Conservation (phyloP, 2,888 invertebrate species). For the Melanostoma mellinum region DNA sequence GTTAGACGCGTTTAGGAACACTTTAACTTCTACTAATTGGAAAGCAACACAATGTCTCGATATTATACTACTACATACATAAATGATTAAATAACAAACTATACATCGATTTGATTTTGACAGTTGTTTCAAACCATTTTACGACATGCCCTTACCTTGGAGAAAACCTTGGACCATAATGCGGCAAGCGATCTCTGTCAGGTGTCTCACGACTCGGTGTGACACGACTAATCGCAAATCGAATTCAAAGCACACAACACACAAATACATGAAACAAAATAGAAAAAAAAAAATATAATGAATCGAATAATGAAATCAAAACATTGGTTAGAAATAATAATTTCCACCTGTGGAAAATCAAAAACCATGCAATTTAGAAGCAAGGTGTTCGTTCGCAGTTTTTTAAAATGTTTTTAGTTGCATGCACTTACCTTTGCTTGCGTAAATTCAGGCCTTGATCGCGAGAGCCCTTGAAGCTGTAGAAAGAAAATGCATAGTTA, state of each 20-base stretch:
- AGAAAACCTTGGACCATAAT: conserved; percentile 95
- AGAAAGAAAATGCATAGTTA: conserved; percentile 46
- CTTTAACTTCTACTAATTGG: background rate
- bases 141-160: conserved; percentile 82
- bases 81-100: conserved; percentile 31
- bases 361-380: conserved; percentile 45
- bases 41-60: conserved; percentile 14
- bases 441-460: conserved; percentile 83
- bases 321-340: conserved; percentile 28
- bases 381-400: conserved; percentile 20
- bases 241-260: conserved; percentile 73
- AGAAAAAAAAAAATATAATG: conserved; percentile 67
- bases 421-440: conserved; percentile 80
- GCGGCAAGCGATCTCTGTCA: conserved; percentile 90
- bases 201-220: conserved; percentile 93
- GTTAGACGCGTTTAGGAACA: background rate
- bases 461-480: conserved; percentile 86
- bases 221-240: conserved; percentile 86
- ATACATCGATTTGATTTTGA: conserved; percentile 18
- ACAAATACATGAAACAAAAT: conserved; percentile 71
- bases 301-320: conserved; percentile 63
- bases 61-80: conserved; percentile 22
- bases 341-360: conserved; percentile 26
- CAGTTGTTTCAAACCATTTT: conserved; percentile 8
- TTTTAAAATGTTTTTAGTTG: conserved; percentile 9